A percentile compares a stretch with the other conserved stretches of the same genome.
Conservation (phyloP, 2,113 vertebrate species). For the Lasiurus borealis region DNA sequence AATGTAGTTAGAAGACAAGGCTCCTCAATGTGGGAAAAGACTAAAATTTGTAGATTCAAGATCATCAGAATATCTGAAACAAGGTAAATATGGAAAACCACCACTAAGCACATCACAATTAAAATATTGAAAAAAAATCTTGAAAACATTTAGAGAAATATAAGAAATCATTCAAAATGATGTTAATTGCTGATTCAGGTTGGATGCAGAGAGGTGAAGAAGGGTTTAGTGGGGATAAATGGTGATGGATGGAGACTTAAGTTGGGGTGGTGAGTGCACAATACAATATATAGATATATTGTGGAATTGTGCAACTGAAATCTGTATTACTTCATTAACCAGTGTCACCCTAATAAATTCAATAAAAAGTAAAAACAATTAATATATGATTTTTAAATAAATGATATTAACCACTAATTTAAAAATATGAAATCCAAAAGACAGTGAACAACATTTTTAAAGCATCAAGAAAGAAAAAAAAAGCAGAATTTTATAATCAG, state of each 20-base stretch:
- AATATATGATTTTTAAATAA: background rate
- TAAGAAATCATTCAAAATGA: background rate
- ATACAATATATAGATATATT: background rate
- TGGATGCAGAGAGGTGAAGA: background rate
- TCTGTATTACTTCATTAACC: background rate
- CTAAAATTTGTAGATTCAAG: background rate
- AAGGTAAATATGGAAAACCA: background rate
- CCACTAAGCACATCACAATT: background rate
- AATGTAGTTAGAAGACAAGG: background rate
- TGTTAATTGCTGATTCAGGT: background rate
- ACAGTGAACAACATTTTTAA: background rate
- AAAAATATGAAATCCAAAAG: background rate
- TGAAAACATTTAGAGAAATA: background rate
- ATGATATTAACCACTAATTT: background rate
- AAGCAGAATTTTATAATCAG: background rate
- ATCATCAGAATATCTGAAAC: background rate
- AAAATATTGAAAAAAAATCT: background rate
- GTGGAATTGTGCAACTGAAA: background rate
- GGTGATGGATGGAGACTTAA: background rate
- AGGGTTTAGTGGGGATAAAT: background rate
- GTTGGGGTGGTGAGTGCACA: background rate
- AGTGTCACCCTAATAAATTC: background rate
- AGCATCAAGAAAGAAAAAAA: background rate
- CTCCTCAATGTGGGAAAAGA: background rate
- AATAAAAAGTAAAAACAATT: background rate